Evolutionary conservation across 2,888 invertebrate genomes (phyloP).

Genomic region (Drosophila demipolita): DNA sequence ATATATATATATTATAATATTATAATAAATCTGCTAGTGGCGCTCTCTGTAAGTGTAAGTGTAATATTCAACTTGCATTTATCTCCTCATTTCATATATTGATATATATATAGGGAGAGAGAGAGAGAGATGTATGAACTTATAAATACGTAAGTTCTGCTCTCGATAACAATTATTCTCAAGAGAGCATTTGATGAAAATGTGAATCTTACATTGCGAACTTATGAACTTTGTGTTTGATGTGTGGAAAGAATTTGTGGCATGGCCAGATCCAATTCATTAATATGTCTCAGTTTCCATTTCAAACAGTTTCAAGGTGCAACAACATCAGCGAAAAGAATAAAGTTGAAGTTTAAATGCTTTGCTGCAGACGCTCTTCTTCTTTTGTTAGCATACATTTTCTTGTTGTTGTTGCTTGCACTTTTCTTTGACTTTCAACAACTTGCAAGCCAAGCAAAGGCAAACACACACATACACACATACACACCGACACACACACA

Average conservation of each 20-base stretch:
- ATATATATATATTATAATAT: neutral
- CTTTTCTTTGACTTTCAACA: constrained; percentile 72
- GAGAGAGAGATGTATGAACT: too few species aligned
- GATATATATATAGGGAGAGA: too few species aligned
- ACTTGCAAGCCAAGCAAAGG: constrained; percentile 45
- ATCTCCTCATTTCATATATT: too few species aligned
- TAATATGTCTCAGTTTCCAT: constrained; percentile 11
- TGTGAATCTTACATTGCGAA: neutral
- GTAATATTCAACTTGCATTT: neutral
- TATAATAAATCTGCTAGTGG: too few species aligned
- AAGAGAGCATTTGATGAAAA: neutral
- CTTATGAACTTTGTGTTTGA: neutral
- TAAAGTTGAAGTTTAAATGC: constrained; percentile 62
- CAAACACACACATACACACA: constrained; percentile 25
- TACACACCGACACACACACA: constrained; percentile 29
- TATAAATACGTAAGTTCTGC: neutral
- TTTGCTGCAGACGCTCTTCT: constrained; percentile 60
- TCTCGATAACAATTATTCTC: neutral
- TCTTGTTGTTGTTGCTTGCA: constrained; percentile 60
- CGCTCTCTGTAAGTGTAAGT: too few species aligned
- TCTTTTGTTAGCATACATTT: constrained; percentile 38
- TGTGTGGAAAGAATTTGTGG: neutral
- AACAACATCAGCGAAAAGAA: constrained; percentile 7
- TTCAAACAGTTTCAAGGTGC: constrained; percentile 20
- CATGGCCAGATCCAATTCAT: constrained; percentile 12